These are phyloP conservation scores for Redunca redunca DNA, from an alignment of 2,113 vertebrate species.

Conservation along the genomic window DNA sequence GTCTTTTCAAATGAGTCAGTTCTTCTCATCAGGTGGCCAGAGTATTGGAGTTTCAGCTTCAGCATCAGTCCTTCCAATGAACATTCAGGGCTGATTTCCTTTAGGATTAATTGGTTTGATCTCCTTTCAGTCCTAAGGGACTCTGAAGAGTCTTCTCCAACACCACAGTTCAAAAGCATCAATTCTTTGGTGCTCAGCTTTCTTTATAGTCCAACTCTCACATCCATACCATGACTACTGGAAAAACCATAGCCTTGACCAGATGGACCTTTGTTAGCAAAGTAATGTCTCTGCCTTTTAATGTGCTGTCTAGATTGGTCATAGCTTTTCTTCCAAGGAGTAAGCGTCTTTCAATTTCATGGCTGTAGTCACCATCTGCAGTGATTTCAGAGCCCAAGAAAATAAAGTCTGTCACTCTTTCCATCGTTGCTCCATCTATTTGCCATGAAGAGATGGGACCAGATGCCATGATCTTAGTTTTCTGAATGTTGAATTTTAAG, in stretches of 20 bases:
- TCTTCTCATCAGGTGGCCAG: neutral
- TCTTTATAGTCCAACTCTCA: neutral
- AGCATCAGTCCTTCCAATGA: neutral
- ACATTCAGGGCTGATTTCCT: neutral
- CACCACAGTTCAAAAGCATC: neutral
- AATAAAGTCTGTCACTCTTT: neutral
- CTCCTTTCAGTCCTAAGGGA: neutral
- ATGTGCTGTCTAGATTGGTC: neutral
- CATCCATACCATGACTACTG: neutral
- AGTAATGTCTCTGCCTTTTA: neutral
- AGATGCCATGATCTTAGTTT: neutral
- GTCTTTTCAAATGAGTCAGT: neutral
- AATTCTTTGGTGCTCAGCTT: accelerated
- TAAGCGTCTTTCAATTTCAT: neutral
- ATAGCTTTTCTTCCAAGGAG: neutral
- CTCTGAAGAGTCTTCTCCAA: neutral
- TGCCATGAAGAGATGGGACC: neutral
- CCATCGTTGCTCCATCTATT: neutral
- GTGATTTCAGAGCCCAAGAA: neutral
- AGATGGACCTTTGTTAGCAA: neutral
- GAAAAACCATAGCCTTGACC: neutral
- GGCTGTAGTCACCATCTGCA: neutral
- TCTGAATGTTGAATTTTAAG: neutral
- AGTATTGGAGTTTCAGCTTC: neutral
- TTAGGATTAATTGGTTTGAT: neutral